phyloP scores from a whole-genome alignment of 2,113 vertebrate genomes.

The Buteo buteo region DNA sequence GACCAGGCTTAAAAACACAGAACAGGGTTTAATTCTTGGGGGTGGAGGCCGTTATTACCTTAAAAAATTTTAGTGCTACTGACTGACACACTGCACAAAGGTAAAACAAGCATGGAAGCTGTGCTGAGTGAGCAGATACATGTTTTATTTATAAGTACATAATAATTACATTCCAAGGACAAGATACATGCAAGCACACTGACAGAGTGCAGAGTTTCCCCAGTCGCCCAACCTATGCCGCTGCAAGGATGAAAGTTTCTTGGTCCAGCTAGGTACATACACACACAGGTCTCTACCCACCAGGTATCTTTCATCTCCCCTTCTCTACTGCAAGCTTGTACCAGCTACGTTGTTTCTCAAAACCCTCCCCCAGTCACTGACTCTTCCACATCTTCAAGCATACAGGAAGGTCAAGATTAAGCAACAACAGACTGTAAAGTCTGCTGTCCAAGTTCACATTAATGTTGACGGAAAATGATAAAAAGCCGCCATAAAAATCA shows the following conservation, averaged over 20 bases:
- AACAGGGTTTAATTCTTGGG: background rate
- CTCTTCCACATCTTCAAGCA: background rate
- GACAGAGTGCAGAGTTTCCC: background rate
- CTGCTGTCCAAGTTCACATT: background rate
- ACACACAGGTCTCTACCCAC: background rate
- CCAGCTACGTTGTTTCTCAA: background rate
- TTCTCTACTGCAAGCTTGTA: background rate
- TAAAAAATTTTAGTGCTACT: background rate
- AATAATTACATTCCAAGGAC: background rate
- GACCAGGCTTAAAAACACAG: background rate
- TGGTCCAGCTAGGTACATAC: background rate
- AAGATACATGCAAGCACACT: background rate
- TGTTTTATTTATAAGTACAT: background rate
- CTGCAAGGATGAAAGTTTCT: background rate
- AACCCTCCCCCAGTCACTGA: background rate
- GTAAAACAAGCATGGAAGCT: background rate
- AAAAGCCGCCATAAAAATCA: background rate
- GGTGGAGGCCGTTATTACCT: background rate
- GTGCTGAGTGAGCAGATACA: background rate
- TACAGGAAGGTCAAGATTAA: background rate
- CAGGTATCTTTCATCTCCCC: rapidly evolving
- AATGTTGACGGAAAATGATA: background rate
- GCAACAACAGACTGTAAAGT: background rate
- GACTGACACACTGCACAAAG: background rate
- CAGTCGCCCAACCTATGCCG: background rate